These are phyloP conservation scores for Choloepus didactylus DNA, from an alignment of 2,797 vertebrate genomes.

Conservation along the genomic window DNA sequence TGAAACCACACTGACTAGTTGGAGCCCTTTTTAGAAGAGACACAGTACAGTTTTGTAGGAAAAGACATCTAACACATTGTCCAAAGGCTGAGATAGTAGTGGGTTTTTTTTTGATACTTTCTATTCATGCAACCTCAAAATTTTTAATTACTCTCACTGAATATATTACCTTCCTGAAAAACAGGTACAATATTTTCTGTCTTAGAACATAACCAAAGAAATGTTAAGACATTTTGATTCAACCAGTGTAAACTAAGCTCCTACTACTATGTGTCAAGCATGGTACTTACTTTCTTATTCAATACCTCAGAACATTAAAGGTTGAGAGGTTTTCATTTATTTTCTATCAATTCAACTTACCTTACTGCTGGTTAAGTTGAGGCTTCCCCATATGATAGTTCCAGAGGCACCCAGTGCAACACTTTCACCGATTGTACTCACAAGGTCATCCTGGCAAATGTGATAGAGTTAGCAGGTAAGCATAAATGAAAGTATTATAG, in stretches of 20 bases:
- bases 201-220: not conserved
- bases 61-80: not conserved
- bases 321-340: constrained; percentile 32
- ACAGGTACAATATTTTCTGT: not conserved
- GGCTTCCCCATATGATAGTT: constrained; percentile 91
- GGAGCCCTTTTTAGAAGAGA: not conserved
- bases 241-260: not conserved
- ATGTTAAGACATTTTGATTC: constrained; percentile 10
- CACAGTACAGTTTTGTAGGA: not conserved
- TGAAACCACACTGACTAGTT: not conserved
- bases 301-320: not conserved
- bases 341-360: constrained; percentile 82
- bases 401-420: constrained; percentile 92
- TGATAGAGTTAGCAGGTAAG: constrained; percentile 45
- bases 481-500: not conserved
- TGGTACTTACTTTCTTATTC: too few relatives aligned
- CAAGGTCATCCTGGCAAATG: constrained; percentile 89
- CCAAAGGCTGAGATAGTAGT: not conserved
- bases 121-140: not conserved
- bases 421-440: constrained; percentile 91
- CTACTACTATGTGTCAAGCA: not conserved
- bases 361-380: constrained; percentile 85
- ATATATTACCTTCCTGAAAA: not conserved
- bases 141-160: constrained; percentile 1
- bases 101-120: not conserved